Evolutionary conservation across 2,797 vertebrate species (phyloP).

Genomic region (Lepilemur ruficaudatus): DNA sequence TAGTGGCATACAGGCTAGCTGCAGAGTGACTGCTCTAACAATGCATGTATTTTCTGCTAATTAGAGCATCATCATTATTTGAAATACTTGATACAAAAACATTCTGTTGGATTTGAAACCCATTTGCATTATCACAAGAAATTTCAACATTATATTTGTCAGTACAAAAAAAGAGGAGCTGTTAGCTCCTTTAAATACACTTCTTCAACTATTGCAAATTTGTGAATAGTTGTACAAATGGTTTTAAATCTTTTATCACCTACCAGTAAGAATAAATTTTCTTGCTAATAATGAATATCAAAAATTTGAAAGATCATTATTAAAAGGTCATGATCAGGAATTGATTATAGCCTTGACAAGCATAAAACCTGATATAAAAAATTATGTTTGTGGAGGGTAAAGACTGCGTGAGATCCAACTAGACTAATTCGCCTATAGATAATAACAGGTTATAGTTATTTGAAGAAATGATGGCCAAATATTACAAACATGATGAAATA

Average conservation of each 20-base stretch:
- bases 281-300: slow-evolving; percentile 38
- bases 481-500: background rate
- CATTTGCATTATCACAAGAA: slow-evolving; percentile 65
- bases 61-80: slow-evolving; percentile 67
- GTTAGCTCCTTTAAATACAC: slow-evolving; percentile 34
- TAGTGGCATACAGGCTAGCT: slow-evolving; percentile 12
- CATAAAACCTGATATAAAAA: slow-evolving; percentile 29
- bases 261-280: background rate
- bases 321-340: slow-evolving; percentile 22
- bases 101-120: slow-evolving; percentile 55
- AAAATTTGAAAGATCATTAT: slow-evolving; percentile 34
- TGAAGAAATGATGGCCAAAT: background rate
- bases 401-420: background rate
- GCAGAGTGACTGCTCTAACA: slow-evolving; percentile 50
- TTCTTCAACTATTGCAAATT: slow-evolving; percentile 2
- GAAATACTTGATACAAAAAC: slow-evolving; percentile 68
- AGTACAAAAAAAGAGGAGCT: slow-evolving; percentile 26
- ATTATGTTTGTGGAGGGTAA: background rate
- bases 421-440: background rate
- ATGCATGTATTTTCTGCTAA: slow-evolving; percentile 54
- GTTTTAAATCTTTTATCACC: slow-evolving; percentile 48
- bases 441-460: background rate
- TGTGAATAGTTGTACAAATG: slow-evolving; percentile 15
- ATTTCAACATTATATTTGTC: slow-evolving; percentile 51
- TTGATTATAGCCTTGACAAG: background rate